These are phyloP conservation scores for Watersipora subatra DNA, from an alignment of 1,140 invertebrate genomes.

Conservation along the genomic window DNA sequence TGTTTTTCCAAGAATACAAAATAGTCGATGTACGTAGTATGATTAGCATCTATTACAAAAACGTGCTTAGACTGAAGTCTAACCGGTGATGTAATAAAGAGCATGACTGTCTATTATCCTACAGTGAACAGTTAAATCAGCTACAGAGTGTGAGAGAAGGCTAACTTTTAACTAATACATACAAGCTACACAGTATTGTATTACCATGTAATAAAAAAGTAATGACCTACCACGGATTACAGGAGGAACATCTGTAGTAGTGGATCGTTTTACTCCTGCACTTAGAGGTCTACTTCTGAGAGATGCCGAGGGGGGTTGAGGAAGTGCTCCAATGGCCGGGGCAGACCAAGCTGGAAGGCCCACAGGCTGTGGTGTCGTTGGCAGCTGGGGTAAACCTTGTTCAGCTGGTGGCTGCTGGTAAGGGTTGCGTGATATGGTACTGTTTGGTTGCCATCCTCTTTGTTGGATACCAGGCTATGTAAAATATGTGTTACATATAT, in stretches of 20 bases:
- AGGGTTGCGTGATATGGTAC: not conserved
- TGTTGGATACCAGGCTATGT: not conserved
- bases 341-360: constrained; percentile 7
- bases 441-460: not conserved
- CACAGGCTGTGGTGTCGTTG: constrained; percentile 15
- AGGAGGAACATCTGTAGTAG: not conserved
- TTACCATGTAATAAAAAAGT: too few species aligned
- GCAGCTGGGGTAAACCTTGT: constrained; percentile 16
- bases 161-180: too few species aligned
- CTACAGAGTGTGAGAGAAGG: too few species aligned
- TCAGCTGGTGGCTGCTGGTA: not conserved
- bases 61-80: too few species aligned
- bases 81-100: too few species aligned
- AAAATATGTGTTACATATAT: too few species aligned
- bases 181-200: too few species aligned
- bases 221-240: not conserved
- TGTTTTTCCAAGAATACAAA: too few species aligned
- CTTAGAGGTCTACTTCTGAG: constrained; percentile 27
- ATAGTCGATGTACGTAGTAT: too few species aligned
- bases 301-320: constrained; percentile 11
- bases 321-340: not conserved
- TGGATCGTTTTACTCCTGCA: constrained; percentile 18
- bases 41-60: too few species aligned
- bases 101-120: too few species aligned
- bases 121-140: too few species aligned